These are phyloP conservation scores for Porites evermanni DNA, from an alignment of 92 coral and sea anemone species.

Conservation along the genomic window DNA sequence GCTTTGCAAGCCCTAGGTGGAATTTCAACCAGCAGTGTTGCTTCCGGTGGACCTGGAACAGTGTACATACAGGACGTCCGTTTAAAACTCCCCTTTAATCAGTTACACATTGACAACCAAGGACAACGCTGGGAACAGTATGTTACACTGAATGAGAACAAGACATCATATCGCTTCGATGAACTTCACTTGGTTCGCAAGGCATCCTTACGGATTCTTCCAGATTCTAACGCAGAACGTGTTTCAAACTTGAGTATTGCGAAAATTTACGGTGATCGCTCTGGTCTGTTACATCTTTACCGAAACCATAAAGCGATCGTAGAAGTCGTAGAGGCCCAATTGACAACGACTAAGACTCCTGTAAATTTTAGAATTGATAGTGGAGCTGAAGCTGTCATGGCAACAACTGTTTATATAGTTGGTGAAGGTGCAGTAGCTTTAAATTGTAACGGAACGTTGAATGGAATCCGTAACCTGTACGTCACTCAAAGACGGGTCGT, in stretches of 20 bases:
- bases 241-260: slow-evolving; percentile 59
- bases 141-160: slow-evolving; percentile 77
- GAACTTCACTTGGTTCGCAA: slow-evolving; percentile 79
- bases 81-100: slow-evolving; percentile 66
- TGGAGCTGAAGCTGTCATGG: slow-evolving; percentile 88
- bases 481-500: slow-evolving; percentile 78
- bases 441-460: slow-evolving; percentile 82
- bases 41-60: slow-evolving; percentile 92
- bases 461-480: slow-evolving; percentile 73
- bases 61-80: slow-evolving; percentile 81
- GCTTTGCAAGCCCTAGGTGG: slow-evolving; percentile 78
- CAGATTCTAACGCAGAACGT: slow-evolving; percentile 19
- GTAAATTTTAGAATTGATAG: slow-evolving; percentile 86
- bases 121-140: slow-evolving; percentile 79
- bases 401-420: slow-evolving; percentile 83
- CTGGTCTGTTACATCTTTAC: slow-evolving; percentile 84
- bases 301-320: slow-evolving; percentile 71
- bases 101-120: slow-evolving; percentile 81
- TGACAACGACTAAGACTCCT: slow-evolving; percentile 83
- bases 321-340: slow-evolving; percentile 78
- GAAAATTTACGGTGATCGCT: slow-evolving; percentile 86
- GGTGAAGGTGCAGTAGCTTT: slow-evolving; percentile 86
- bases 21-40: slow-evolving; percentile 50
- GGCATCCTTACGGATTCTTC: slow-evolving; percentile 78
- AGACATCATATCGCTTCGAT: slow-evolving; percentile 60